These are phyloP conservation scores for Callinectes sapidus DNA, from an alignment of 2,888 invertebrate genomes.

Conservation along the genomic window DNA sequence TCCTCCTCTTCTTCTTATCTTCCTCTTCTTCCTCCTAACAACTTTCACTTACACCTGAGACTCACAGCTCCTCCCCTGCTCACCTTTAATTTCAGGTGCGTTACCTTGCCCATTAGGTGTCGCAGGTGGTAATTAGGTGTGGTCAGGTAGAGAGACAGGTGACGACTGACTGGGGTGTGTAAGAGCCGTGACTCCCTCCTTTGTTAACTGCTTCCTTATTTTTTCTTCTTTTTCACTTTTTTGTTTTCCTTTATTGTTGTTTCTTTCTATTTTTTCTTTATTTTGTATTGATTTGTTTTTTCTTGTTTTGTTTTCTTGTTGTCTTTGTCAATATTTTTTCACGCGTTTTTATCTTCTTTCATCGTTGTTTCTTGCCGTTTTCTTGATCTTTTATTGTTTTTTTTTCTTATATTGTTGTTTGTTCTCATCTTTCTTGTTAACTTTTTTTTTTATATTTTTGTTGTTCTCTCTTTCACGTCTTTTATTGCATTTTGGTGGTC, in stretches of 20 bases:
- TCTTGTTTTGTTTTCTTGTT: background rate
- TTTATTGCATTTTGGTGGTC: background rate
- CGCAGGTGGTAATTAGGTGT: background rate
- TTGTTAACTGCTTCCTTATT: background rate
- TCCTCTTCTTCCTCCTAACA: background rate
- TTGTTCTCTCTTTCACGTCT: background rate
- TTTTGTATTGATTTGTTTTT: background rate
- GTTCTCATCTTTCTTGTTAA: background rate
- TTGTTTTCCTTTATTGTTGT: background rate
- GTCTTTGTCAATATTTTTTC: background rate
- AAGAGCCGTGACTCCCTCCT: background rate
- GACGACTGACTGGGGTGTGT: background rate
- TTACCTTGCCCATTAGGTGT: conserved; percentile 19
- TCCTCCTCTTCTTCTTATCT: background rate
- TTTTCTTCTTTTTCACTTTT: background rate
- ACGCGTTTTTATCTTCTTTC: background rate
- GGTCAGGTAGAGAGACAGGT: conserved; percentile 3
- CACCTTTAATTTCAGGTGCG: conserved; percentile 7
- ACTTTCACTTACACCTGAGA: background rate
- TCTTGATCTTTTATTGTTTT: background rate
- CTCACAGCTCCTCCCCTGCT: background rate
- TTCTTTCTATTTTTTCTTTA: background rate
- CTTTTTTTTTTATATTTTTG: background rate
- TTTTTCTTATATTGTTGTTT: background rate
- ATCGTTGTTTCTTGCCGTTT: background rate